Base-by-base conservation (phyloP, 2,113 vertebrate species). In the Centropus unirufus region DNA sequence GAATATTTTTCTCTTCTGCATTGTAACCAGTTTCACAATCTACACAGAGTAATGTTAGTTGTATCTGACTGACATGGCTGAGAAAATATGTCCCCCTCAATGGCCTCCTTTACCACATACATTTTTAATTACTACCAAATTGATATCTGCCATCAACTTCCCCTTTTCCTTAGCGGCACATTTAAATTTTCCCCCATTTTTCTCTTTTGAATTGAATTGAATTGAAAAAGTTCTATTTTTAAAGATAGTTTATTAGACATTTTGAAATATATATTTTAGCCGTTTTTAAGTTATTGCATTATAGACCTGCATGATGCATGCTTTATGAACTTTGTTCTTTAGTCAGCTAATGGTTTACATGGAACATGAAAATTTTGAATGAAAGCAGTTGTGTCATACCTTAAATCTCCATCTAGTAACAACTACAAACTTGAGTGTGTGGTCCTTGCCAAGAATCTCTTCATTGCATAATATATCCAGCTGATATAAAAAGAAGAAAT, bases 391-490 rank as follows among this genome's bases (percentile, higher is more conserved):
- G 47, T 12, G 26, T 15, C 96, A 92, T 95, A 98, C 98, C 99
- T 99, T 99, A 98, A 99, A 99, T 98, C 99, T 99, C 99, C 99
- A 99, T 97, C 99, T 98, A 8, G 99, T 99, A 97, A 99, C 99
- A 54, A 99, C 99, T 94, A 99, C 99, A 93, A 99, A 99, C 96
- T 99, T 99, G 97, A 99, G 98, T 9, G 99, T 99, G 96, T 99
- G 99, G 98, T 99, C 99, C 97, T 99, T 99, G 89, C 99, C 99
- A 95, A 99, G 96, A 94, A 99, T 99, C 96, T 99, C 99, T 97
- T 99, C 99, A 62, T 99, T 99, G 98, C 99, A 99, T 98, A 99
- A 98, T 97, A 99, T 99, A 97, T 99, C 99, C 98, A 99, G 98
- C 99, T 99, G 96, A 72, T 52, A 90, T 96, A 70, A 86, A 91